These are phyloP conservation scores for Lipotes vexillifer DNA, from an alignment of 2,113 vertebrate species.

Conservation along the genomic window DNA sequence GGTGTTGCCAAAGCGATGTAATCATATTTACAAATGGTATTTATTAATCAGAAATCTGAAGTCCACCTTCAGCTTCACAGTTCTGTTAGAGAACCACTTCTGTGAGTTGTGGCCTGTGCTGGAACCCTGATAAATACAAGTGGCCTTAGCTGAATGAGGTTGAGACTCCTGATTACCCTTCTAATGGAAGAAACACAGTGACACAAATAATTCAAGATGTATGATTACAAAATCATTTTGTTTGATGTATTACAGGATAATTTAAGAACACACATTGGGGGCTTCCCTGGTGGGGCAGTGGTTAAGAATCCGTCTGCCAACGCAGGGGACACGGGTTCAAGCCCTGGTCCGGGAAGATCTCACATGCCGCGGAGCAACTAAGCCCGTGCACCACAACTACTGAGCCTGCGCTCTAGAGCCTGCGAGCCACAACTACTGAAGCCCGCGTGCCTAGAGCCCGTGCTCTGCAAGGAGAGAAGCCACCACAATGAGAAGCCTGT, in stretches of 20 bases:
- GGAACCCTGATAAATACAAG: background rate
- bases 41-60: background rate
- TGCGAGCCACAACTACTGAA: too few relatives aligned
- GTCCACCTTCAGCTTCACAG: background rate
- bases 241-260: background rate
- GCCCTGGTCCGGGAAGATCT: too few relatives aligned
- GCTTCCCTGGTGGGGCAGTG: too few relatives aligned
- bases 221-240: background rate
- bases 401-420: too few relatives aligned
- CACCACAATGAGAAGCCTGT: too few relatives aligned
- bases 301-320: too few relatives aligned
- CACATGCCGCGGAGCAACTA: too few relatives aligned
- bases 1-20: background rate
- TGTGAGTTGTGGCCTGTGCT: background rate
- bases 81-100: background rate
- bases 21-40: background rate
- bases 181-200: background rate
- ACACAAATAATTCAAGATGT: background rate
- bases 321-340: too few relatives aligned
- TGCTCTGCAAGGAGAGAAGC: too few relatives aligned
- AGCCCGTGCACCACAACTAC: too few relatives aligned
- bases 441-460: too few relatives aligned
- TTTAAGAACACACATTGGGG: background rate
- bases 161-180: background rate
- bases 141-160: background rate